A percentile compares a stretch with the other conserved stretches of the same genome.
These are phyloP conservation scores for Tretioscincus oriximinensis DNA, from an alignment of 2,113 vertebrate genomes.

Conservation along the genomic window DNA sequence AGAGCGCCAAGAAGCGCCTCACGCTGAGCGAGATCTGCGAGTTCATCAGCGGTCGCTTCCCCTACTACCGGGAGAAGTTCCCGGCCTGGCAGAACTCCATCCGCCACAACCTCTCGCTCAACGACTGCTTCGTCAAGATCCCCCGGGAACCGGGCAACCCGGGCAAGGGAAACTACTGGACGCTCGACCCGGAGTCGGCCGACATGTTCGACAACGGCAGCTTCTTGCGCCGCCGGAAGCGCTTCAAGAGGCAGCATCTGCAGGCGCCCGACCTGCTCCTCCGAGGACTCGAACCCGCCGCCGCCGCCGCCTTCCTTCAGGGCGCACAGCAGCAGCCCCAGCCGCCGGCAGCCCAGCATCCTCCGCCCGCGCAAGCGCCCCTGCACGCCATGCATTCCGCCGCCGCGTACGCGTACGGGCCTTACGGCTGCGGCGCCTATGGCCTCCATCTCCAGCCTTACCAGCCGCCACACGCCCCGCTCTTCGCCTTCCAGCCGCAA, in stretches of 20 bases:
- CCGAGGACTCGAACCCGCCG: slow-evolving; percentile 73
- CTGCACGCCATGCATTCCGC: slow-evolving; percentile 37
- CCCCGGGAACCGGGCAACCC: slow-evolving; percentile 89
- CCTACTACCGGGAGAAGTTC: slow-evolving; percentile 94
- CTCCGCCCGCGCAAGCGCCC: slow-evolving; percentile 67
- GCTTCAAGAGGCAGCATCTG: slow-evolving; percentile 90
- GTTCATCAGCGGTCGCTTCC: slow-evolving; percentile 93
- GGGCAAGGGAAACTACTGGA: slow-evolving; percentile 92
- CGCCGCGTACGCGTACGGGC: slow-evolving; percentile 77
- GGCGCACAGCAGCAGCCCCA: slow-evolving; percentile 78
- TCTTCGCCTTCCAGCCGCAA: slow-evolving; percentile 81
- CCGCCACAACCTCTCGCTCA: slow-evolving; percentile 90
- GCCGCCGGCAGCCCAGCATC: slow-evolving; percentile 47
- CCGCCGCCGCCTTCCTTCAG: slow-evolving; percentile 68
- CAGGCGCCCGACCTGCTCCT: slow-evolving; percentile 83
- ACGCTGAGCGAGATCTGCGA: slow-evolving; percentile 95
- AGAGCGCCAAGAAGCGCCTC: slow-evolving; percentile 91
- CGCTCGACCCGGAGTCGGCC: slow-evolving; percentile 88
- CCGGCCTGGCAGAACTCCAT: slow-evolving; percentile 95
- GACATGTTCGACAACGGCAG: slow-evolving; percentile 94
- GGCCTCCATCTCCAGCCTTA: slow-evolving; percentile 89
- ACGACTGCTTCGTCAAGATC: slow-evolving; percentile 94
- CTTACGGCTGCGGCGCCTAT: slow-evolving; percentile 81
- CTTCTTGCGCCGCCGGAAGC: slow-evolving; percentile 87
- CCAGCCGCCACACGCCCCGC: slow-evolving; percentile 81